These are phyloP conservation scores for Macrotis lagotis DNA, from an alignment of 2,113 vertebrate genomes.

Conservation along the genomic window DNA sequence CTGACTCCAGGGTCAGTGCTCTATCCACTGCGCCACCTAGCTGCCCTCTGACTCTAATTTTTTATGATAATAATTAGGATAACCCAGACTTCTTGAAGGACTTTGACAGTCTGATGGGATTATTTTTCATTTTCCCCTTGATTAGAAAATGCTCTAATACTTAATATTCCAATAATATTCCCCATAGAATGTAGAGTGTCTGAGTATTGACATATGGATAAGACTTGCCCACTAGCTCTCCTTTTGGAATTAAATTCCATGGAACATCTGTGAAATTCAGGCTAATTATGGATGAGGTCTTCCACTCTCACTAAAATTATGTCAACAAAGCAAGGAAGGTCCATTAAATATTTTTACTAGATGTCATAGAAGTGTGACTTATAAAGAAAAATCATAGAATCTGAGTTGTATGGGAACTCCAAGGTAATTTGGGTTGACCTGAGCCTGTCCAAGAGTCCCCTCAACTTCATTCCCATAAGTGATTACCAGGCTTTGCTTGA, in stretches of 20 bases:
- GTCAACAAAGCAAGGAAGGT: slow-evolving; percentile 11
- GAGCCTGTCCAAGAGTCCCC: not conserved
- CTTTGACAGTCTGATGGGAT: not conserved
- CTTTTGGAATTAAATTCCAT: slow-evolving; percentile 45
- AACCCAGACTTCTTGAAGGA: not conserved
- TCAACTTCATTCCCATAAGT: not conserved
- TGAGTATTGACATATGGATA: slow-evolving; percentile 6
- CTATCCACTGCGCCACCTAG: too few relatives aligned
- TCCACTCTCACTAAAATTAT: slow-evolving; percentile 50
- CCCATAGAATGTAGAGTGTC: not conserved
- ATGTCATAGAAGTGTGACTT: slow-evolving; percentile 12
- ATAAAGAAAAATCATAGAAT: not conserved
- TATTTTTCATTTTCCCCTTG: slow-evolving; percentile 12
- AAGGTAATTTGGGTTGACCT: not conserved
- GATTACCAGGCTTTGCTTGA: not conserved
- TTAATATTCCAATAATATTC: not conserved
- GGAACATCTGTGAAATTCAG: slow-evolving; percentile 55
- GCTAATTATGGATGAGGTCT: slow-evolving; percentile 57
- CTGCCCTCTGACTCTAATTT: too few relatives aligned
- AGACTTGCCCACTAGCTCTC: slow-evolving; percentile 59
- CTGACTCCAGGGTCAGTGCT: too few relatives aligned
- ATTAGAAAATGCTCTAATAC: not conserved
- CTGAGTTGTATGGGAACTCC: not conserved
- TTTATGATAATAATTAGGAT: slow-evolving; percentile 6
- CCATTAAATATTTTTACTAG: not conserved